These are phyloP conservation scores for Hippolais icterina DNA, from an alignment of 2,113 vertebrate genomes.

Conservation along the genomic window DNA sequence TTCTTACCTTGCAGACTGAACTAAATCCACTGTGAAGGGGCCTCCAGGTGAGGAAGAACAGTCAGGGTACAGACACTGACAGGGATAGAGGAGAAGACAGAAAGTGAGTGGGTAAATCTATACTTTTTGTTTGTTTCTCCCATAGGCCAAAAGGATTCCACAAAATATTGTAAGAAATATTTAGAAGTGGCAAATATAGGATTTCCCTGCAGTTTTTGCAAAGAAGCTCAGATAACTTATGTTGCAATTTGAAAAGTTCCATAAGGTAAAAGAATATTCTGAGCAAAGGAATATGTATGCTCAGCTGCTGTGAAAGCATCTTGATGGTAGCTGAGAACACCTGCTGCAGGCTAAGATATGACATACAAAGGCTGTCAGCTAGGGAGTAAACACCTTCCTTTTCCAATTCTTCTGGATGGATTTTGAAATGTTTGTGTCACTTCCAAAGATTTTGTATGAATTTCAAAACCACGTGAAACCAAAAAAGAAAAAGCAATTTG, in stretches of 20 bases:
- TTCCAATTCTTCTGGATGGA: neutral
- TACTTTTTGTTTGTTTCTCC: neutral
- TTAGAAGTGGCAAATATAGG: neutral
- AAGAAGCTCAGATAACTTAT: neutral
- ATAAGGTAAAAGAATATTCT: neutral
- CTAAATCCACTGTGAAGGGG: conserved; percentile 6
- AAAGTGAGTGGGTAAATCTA: neutral
- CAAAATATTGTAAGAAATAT: neutral
- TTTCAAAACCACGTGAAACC: neutral
- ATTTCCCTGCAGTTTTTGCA: neutral
- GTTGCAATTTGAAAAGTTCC: neutral
- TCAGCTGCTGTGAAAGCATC: neutral
- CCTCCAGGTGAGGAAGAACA: conserved; percentile 4
- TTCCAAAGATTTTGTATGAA: neutral
- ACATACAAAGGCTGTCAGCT: neutral
- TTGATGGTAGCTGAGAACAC: neutral
- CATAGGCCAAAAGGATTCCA: neutral
- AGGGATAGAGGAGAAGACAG: neutral
- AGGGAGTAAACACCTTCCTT: neutral
- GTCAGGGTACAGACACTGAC: neutral
- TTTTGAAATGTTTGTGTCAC: neutral
- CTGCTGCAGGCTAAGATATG: neutral
- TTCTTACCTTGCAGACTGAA: neutral
- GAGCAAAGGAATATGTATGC: neutral
- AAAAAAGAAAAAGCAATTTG: neutral